These are phyloP conservation scores for Budorcas taxicolor DNA, from an alignment of 2,113 vertebrate genomes.

Conservation along the genomic window DNA sequence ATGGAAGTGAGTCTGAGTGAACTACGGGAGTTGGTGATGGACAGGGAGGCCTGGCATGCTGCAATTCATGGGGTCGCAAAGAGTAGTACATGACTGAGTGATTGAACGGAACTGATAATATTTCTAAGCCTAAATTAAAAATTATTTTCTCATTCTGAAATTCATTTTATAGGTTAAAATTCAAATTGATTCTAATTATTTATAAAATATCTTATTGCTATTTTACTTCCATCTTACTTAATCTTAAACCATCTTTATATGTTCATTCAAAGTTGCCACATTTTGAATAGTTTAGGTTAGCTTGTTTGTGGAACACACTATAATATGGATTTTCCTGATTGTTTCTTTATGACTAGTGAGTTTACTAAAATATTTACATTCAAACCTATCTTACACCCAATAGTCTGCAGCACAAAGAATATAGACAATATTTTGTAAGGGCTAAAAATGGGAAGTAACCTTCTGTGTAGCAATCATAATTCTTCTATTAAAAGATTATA, in stretches of 20 bases:
- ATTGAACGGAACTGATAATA: background rate
- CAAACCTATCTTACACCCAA: background rate
- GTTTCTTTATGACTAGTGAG: background rate
- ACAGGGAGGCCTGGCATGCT: too few species aligned
- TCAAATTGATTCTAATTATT: background rate
- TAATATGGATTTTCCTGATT: background rate
- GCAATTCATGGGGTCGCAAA: too few species aligned
- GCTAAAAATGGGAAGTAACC: background rate
- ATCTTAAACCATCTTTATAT: background rate
- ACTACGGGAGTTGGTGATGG: fast-evolving
- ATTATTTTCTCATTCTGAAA: background rate
- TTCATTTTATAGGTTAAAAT: background rate
- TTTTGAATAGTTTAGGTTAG: background rate
- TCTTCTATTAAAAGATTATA: background rate
- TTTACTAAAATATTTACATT: background rate
- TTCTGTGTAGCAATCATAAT: background rate
- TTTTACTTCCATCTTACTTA: background rate
- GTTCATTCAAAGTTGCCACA: background rate
- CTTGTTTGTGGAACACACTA: background rate
- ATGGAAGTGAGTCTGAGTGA: too few species aligned
- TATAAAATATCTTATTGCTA: background rate
- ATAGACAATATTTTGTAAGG: background rate
- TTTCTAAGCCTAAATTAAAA: background rate
- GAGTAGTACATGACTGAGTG: too few species aligned
- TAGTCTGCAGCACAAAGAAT: background rate